These are phyloP conservation scores for Pterocles burchelli DNA, from an alignment of 2,113 vertebrate genomes.

Conservation along the genomic window DNA sequence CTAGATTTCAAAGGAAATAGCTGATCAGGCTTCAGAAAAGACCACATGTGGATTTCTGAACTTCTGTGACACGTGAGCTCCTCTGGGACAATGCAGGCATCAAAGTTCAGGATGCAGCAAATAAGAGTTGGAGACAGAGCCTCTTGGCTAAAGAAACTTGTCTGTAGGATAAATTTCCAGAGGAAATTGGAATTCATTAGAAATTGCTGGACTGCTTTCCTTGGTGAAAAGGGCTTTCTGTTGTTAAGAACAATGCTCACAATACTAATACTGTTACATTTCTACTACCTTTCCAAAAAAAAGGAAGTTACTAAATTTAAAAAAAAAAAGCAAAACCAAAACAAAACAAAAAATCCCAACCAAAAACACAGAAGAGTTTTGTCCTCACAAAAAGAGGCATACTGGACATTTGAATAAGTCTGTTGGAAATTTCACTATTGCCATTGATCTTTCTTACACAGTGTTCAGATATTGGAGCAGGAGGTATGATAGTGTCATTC, in stretches of 20 bases:
- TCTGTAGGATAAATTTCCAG: constrained; percentile 1
- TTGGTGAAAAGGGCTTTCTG: background rate
- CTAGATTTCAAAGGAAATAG: constrained; percentile 50
- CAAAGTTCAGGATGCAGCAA: constrained; percentile 59
- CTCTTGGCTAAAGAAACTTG: background rate
- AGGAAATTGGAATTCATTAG: background rate
- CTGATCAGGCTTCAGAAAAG: constrained; percentile 34
- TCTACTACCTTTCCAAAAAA: background rate
- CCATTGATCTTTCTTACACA: background rate
- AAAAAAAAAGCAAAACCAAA: too few relatives aligned
- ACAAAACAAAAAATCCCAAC: background rate
- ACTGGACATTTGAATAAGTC: background rate
- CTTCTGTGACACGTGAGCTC: background rate
- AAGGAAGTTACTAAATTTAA: background rate
- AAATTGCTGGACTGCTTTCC: background rate
- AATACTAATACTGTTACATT: background rate
- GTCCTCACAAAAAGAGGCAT: background rate
- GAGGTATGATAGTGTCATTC: background rate
- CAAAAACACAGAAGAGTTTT: background rate
- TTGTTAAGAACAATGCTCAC: background rate
- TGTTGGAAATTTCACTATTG: background rate
- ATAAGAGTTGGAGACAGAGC: constrained; percentile 7
- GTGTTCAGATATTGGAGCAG: background rate
- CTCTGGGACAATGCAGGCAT: background rate
- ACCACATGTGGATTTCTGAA: constrained; percentile 41